Evolutionary conservation across 2,888 invertebrate genomes (phyloP), one percentile per base, ranked within the genome.

Genomic region (Pandemis heparana): DNA sequence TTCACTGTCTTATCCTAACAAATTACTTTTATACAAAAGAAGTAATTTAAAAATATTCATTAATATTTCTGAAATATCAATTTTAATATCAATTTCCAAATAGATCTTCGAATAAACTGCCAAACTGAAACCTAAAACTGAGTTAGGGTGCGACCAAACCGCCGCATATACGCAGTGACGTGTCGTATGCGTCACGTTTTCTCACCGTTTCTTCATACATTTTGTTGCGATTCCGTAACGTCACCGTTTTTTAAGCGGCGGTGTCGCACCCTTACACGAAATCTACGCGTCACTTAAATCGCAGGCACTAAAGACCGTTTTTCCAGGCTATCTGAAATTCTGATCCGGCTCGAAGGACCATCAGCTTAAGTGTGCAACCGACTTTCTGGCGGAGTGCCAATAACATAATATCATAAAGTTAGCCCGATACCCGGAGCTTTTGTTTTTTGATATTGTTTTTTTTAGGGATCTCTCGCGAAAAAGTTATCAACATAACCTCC

Each of bases 401-500:
- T 86, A 85, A 84, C 83, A 84, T 85, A 86, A 89, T 86, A 88
- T 84, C 81, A 82, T 83, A 83, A 85, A 82, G 84, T 83, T 84
- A 83, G 80, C 82, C 79, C 76, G 72, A 78, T 81, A 79, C 80
- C 79, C 60, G 48, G 12, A 77, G 76, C 80, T 77, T 83, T 79
- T 79, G 74, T 78, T 77, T 67, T 80, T 83, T 80, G 78, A 78
- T 77, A 76, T 78, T 80, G 77, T 80, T 79, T 82, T 80, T 77
- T 74, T 48, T 48, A 8, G 60, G 56, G 63, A 43, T 76, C 63
- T 72, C 65, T 71, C 38, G 39, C 18, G 46, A 53, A 59, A 48
- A 65, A 65, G 46, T 64, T 39, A 10, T n/a, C 7, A 59, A 18
- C 53, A 53, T 8, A 14, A 48, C 9, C 7, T 9, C 16, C 4